Conservation (phyloP, 2,113 vertebrate genomes). For the Heliornis fulica region DNA sequence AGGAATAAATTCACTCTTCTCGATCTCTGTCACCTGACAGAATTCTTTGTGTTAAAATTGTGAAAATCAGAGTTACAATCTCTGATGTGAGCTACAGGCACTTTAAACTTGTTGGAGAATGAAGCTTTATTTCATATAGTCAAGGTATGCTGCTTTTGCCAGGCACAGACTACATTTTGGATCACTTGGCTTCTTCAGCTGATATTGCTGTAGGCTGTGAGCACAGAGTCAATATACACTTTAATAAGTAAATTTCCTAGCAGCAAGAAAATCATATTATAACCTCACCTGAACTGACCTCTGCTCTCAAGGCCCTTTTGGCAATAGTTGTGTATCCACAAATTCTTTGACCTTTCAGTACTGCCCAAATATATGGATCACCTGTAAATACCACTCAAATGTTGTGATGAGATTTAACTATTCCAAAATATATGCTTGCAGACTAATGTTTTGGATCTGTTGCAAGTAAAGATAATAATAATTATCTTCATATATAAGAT, state of each 20-base stretch:
- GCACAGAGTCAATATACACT: constrained; percentile 27
- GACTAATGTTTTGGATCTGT: not conserved
- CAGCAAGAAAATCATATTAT: not conserved
- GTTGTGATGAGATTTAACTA: not conserved
- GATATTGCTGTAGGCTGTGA: not conserved
- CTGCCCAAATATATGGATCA: not conserved
- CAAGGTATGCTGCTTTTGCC: not conserved
- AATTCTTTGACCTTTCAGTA: constrained; percentile 21
- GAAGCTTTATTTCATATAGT: not conserved
- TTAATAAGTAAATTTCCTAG: constrained; percentile 32
- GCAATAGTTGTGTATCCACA: not conserved
- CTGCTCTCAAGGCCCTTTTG: constrained; percentile 1
- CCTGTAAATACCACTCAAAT: not conserved
- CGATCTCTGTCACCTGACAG: not conserved
- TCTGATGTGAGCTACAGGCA: not conserved
- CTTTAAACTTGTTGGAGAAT: not conserved
- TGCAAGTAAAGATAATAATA: not conserved
- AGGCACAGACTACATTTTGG: not conserved
- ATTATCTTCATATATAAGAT: not conserved
- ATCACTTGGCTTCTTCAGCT: not conserved
- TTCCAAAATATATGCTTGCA: not conserved
- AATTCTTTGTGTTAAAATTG: not conserved
- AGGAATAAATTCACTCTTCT: not conserved
- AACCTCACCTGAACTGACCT: not conserved
- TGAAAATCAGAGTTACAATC: not conserved